Conservation (phyloP, 2,888 invertebrate species). For the Drosophila affinis region DNA sequence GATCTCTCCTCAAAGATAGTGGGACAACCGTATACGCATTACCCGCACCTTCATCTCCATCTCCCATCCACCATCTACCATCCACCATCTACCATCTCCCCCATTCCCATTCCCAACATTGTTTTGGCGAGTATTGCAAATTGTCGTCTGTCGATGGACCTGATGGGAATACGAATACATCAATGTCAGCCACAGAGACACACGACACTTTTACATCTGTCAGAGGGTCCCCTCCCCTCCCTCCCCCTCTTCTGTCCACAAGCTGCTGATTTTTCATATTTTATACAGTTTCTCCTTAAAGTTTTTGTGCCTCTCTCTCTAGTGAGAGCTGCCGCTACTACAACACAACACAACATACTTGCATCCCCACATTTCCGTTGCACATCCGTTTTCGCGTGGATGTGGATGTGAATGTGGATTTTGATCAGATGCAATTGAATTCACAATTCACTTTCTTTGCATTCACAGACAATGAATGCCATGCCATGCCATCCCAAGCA, state of each 20-base stretch:
- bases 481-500: constrained; percentile 35
- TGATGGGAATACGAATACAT: constrained; percentile 63
- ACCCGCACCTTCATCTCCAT: constrained; percentile 2
- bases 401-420: constrained; percentile 31
- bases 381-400: constrained; percentile 71
- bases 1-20: constrained; percentile 17
- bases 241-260: background rate
- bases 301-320: constrained; percentile 17
- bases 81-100: background rate
- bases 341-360: background rate
- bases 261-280: constrained; percentile 55
- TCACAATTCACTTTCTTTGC: constrained; percentile 49
- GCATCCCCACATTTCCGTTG: constrained; percentile 33
- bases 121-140: constrained; percentile 58
- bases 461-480: constrained; percentile 43
- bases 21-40: constrained; percentile 24
- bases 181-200: constrained; percentile 67
- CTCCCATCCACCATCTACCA: too few relatives aligned
- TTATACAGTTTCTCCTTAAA: constrained; percentile 38
- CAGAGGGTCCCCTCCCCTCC: constrained; percentile 24
- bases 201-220: constrained; percentile 75
- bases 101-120: constrained; percentile 47
- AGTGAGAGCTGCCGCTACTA: constrained; percentile 4
- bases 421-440: constrained; percentile 69
- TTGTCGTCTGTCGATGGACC: constrained; percentile 54